Base-by-base conservation (phyloP, 2,797 vertebrate species). In the Ctenopoma kingsleyae region DNA sequence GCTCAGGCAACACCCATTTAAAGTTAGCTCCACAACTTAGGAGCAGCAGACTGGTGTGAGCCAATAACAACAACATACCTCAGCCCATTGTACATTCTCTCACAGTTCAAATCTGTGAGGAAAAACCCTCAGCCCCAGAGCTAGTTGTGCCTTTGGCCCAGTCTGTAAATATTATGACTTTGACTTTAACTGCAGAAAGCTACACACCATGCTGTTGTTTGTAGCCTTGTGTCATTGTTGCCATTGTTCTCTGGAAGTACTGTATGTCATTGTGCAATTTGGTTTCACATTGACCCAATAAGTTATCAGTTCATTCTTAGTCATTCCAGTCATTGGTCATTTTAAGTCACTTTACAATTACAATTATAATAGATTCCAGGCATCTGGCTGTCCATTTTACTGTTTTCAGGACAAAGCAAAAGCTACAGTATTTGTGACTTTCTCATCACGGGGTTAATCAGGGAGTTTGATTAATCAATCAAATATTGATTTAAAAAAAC, bases 31-130 rank as follows among this genome's bases (percentile, higher is more conserved):
- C 80, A 76, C 82, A 79, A 81, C 84, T 83, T 43, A 12, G 65
- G 62, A 76, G 67, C 74, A 70, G 82, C 78, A 80, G 74, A 67
- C 67, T 69, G 55, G 68, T 83, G 71, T 68, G 81, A 85, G 87
- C 86, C 87, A 89, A 84, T 90, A 88, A 85, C 76, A 90, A 85
- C 86, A 88, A 76, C 46, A 66, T 46, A 72, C 67, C 70, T 65
- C 27, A 0, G 77, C 66, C 57, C 49, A 68, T 78, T 87, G 80
- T 85, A 54, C 56, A 62, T 81, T 86, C 71, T 83, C 68, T 84
- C 78, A 74, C 66, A 83, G 79, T 82, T 85, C 54, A 64, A 77
- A 76, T 75, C 63, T 74, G 59, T 25, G 50, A 74, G 76, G 40
- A 57, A 71, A 52, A 36, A 67, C 35, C 32, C 35, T 17, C 10